These are phyloP conservation scores for Strigamia transsilvanica DNA, from an alignment of 2,888 invertebrate species.

Conservation along the genomic window DNA sequence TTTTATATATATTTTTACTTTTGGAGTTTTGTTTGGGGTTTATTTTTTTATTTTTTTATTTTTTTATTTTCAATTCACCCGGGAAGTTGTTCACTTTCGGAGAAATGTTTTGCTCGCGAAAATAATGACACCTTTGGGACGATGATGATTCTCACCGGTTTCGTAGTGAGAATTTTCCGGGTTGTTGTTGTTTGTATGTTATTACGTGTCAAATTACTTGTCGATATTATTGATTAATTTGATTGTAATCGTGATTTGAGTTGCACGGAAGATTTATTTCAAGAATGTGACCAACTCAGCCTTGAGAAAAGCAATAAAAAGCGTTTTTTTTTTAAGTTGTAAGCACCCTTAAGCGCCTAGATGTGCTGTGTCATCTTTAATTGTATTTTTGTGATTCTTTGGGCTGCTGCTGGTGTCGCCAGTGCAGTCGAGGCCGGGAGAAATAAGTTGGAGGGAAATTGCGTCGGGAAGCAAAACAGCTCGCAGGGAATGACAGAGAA, in stretches of 20 bases:
- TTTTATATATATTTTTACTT: not conserved
- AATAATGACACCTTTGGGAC: not conserved
- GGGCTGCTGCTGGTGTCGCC: not conserved
- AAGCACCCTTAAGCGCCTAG: not conserved
- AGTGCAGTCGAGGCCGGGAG: not conserved
- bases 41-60: not conserved
- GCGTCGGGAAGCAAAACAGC: slow-evolving; percentile 22
- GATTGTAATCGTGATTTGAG: not conserved
- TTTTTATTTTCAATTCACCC: not conserved
- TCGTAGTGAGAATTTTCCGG: not conserved
- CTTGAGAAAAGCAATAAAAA: not conserved
- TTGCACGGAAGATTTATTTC: too few species aligned
- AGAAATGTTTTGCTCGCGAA: not conserved
- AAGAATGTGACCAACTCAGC: not conserved
- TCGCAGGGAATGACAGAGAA: slow-evolving; percentile 36
- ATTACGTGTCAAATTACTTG: not conserved
- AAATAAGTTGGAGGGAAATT: not conserved
- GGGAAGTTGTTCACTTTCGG: not conserved
- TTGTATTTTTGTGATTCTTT: slow-evolving; percentile 4
- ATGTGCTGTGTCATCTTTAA: slow-evolving; percentile 46
- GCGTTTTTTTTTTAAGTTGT: not conserved
- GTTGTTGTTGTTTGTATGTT: too few species aligned
- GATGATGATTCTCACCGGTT: not conserved
- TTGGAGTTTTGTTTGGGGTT: not conserved
- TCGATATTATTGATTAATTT: not conserved